phyloP scores from a whole-genome alignment of 2,797 vertebrate species.

The Paratrypauchen microcephalus region DNA sequence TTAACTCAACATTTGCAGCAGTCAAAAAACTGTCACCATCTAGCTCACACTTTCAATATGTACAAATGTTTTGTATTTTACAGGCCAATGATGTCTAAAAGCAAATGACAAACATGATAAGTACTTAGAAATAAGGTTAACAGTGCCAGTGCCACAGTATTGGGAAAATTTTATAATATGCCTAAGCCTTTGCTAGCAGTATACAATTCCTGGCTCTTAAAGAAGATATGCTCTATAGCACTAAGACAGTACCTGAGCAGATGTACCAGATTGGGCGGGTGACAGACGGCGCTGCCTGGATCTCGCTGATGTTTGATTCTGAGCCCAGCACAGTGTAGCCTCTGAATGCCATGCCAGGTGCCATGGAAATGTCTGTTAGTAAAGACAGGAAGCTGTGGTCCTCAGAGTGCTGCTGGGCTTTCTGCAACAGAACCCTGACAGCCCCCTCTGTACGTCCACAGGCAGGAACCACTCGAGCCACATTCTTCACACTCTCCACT shows the following conservation, averaged over 20 bases:
- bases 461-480: conserved; percentile 80
- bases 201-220: background rate
- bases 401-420: conserved; percentile 68
- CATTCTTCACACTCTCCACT: background rate
- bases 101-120: too few species aligned
- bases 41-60: background rate
- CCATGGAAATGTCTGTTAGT: conserved; percentile 81
- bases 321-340: conserved; percentile 85
- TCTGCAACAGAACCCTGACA: conserved; percentile 76
- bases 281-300: conserved; percentile 77
- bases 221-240: background rate
- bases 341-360: conserved; percentile 86
- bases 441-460: conserved; percentile 89
- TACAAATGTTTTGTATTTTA: too few species aligned
- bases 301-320: conserved; percentile 71
- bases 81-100: too few species aligned
- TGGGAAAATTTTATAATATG: too few species aligned
- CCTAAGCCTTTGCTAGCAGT: too few species aligned
- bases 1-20: background rate
- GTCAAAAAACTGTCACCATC: background rate
- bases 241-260: conserved; percentile 84
- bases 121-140: too few species aligned
- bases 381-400: conserved; percentile 81
- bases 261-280: conserved; percentile 90
- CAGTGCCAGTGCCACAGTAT: too few species aligned